A percentile compares a stretch with the other conserved stretches of the same genome.
phyloP scores from a whole-genome alignment of 2,113 vertebrate genomes.

The Glaucomys volans region DNA sequence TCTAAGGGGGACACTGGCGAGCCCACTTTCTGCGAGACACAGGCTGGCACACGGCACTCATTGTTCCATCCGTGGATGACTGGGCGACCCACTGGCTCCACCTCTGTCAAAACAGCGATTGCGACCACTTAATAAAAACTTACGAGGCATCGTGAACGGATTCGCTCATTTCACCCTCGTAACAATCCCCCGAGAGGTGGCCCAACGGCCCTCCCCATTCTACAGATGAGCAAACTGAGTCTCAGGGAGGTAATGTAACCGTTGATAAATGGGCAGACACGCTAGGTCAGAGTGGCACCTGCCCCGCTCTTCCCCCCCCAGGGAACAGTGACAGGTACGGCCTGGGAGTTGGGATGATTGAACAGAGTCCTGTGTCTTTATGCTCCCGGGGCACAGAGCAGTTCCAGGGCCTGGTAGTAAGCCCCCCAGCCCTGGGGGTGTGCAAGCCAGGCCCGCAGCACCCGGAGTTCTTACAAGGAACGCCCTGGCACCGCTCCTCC shows the following conservation, averaged over 20 bases:
- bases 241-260: neutral
- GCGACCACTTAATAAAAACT: neutral
- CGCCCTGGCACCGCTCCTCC: neutral
- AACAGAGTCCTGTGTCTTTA: neutral
- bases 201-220: neutral
- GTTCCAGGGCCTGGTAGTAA: neutral
- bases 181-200: neutral
- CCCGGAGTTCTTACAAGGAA: neutral
- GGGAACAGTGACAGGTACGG: neutral
- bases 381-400: neutral
- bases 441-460: neutral
- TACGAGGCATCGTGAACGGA: neutral
- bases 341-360: neutral
- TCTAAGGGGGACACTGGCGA: neutral
- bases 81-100: neutral
- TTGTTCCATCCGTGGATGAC: neutral
- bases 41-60: neutral
- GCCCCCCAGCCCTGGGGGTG: neutral
- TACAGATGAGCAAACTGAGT: neutral
- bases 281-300: too few species aligned
- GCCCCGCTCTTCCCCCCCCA: too few species aligned
- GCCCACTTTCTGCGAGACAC: too few species aligned
- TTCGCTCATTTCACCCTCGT: neutral
- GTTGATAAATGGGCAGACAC: neutral
- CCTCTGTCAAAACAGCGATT: neutral